phyloP scores from a whole-genome alignment of 2,888 invertebrate species.

The Agelastica alni region DNA sequence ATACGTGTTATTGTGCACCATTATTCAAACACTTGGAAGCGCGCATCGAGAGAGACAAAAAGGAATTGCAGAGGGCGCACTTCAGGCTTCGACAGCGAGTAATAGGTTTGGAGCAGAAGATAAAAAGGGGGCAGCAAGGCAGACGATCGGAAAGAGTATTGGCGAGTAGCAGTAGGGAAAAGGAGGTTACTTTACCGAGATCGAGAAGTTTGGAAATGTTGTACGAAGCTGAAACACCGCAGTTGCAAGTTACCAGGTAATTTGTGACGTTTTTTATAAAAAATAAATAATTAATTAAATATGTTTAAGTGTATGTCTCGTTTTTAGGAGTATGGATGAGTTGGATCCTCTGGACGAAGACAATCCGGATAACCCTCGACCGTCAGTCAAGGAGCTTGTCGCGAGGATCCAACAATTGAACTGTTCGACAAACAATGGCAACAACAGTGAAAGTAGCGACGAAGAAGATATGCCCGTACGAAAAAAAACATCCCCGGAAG shows the following conservation, averaged over 20 bases:
- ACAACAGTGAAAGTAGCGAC: slow-evolving; percentile 54
- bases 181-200: slow-evolving; percentile 65
- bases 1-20: slow-evolving; percentile 91
- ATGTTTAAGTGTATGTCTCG: no score
- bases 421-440: slow-evolving; percentile 41
- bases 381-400: slow-evolving; percentile 67
- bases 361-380: slow-evolving; percentile 53
- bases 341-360: slow-evolving; percentile 51
- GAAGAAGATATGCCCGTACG: slow-evolving; percentile 51
- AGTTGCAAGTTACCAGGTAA: slow-evolving; percentile 50
- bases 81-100: slow-evolving; percentile 78
- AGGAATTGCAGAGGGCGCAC: slow-evolving; percentile 79
- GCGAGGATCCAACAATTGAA: slow-evolving; percentile 63
- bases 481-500: slow-evolving; percentile 8
- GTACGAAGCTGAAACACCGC: slow-evolving; percentile 54
- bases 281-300: no score
- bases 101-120: slow-evolving; percentile 74
- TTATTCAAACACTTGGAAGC: slow-evolving; percentile 88
- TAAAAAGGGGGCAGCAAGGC: slow-evolving; percentile 67
- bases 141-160: slow-evolving; percentile 63
- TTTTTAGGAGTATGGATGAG: slow-evolving; percentile 55
- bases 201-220: slow-evolving; percentile 75
- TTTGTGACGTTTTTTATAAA: no score
- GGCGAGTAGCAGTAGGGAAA: slow-evolving; percentile 60
- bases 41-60: slow-evolving; percentile 77